A percentile compares a stretch with the other conserved stretches of the same genome.
Conservation (phyloP, 2,113 vertebrate genomes). For the Eptesicus fuscus region DNA sequence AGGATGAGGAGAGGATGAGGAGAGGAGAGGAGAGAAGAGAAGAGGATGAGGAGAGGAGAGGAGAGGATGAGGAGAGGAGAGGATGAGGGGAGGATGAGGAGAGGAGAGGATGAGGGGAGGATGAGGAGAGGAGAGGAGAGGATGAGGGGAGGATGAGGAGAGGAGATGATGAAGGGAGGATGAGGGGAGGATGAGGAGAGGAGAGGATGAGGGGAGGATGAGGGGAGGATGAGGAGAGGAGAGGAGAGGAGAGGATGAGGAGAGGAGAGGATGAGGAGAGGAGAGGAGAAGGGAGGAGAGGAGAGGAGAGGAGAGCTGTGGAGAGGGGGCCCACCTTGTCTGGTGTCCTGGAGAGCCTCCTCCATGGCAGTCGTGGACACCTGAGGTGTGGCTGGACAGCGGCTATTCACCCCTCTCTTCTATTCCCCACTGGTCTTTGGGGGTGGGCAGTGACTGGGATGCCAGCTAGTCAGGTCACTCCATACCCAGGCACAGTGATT, state of each 20-base stretch:
- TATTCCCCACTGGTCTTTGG: neutral
- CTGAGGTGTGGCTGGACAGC: neutral
- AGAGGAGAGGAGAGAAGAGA: too few relatives aligned
- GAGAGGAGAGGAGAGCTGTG: neutral
- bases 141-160: neutral
- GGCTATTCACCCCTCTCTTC: accelerated
- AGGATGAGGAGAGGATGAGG: neutral
- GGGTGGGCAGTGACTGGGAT: neutral
- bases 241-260: too few relatives aligned
- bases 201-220: neutral
- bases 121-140: neutral
- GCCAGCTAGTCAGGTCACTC: neutral
- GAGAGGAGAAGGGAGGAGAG: too few relatives aligned
- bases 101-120: neutral
- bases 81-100: too few relatives aligned
- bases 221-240: neutral
- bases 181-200: too few relatives aligned
- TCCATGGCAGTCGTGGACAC: accelerated
- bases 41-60: too few relatives aligned
- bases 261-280: too few relatives aligned
- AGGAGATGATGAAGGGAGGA: too few relatives aligned
- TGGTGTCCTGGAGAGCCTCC: neutral
- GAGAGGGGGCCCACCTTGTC: accelerated
- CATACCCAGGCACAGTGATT: neutral
- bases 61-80: too few relatives aligned